Conservation (phyloP, 2,797 vertebrate genomes). For the Muraenolepis orangiensis region DNA sequence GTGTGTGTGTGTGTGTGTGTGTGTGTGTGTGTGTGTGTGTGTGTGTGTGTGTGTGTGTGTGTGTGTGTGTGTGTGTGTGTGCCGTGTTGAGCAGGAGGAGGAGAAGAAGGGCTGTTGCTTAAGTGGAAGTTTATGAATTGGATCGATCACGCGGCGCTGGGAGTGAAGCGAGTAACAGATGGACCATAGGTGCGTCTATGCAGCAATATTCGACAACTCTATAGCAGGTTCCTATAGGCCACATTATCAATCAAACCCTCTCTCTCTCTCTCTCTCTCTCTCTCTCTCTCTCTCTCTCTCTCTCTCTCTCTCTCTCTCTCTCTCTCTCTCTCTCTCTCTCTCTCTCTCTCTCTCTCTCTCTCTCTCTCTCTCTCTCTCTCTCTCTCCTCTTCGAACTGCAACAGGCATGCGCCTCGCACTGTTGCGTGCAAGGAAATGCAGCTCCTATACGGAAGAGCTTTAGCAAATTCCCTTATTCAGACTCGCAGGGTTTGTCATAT, state of each 20-base stretch:
- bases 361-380: conserved; percentile 4
- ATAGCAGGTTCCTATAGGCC: conserved; percentile 68
- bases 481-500: not conserved
- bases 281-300: conserved; percentile 30
- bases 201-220: conserved; percentile 76
- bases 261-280: conserved; percentile 9
- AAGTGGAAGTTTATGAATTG: conserved; percentile 31
- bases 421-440: conserved; percentile 72
- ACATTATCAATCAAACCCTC: conserved; percentile 71
- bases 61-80: not conserved
- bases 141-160: conserved; percentile 45
- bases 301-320: conserved; percentile 3
- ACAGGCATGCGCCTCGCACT: conserved; percentile 71
- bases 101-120: conserved; percentile 30
- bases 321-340: conserved; percentile 52
- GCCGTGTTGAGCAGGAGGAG: conserved; percentile 38
- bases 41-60: too few relatives aligned
- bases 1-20: too few relatives aligned
- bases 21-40: too few relatives aligned
- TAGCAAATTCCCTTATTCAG: not conserved
- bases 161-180: conserved; percentile 60
- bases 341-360: conserved; percentile 31
- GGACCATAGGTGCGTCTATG: conserved; percentile 73
- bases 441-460: conserved; percentile 22
- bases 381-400: conserved; percentile 43